phyloP scores from a whole-genome alignment of 2,797 vertebrate genomes.

The Malurus leucopterus region DNA sequence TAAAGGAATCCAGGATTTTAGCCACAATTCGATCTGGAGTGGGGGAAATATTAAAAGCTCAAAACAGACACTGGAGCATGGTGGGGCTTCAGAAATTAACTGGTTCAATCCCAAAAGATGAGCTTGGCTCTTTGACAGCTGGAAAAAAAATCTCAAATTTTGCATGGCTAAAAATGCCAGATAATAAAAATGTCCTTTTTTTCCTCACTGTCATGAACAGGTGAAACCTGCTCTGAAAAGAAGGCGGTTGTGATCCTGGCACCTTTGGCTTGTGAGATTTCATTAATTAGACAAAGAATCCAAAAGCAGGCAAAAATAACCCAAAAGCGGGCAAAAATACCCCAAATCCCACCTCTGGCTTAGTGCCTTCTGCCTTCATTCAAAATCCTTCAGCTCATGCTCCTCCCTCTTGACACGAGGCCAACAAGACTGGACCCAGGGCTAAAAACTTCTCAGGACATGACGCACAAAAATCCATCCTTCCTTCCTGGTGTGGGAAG shows the following conservation, averaged over 20 bases:
- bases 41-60: background rate
- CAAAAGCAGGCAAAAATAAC: background rate
- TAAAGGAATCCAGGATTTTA: background rate
- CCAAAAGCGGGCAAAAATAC: background rate
- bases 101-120: background rate
- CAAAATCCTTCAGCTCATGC: background rate
- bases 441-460: background rate
- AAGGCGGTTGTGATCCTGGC: accelerated
- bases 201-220: background rate
- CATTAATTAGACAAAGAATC: background rate
- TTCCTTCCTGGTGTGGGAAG: background rate
- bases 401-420: background rate
- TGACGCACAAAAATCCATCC: accelerated
- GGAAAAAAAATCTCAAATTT: background rate
- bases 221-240: background rate
- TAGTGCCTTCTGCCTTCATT: background rate
- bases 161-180: background rate
- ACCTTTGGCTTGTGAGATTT: background rate
- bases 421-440: background rate
- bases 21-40: background rate
- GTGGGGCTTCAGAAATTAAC: background rate
- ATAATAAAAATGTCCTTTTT: background rate
- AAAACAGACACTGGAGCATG: background rate
- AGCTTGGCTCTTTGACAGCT: background rate
- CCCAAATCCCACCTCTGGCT: background rate